These are phyloP conservation scores for Romanogobio albipinnatus DNA, from an alignment of 2,113 vertebrate species.

Conservation along the genomic window DNA sequence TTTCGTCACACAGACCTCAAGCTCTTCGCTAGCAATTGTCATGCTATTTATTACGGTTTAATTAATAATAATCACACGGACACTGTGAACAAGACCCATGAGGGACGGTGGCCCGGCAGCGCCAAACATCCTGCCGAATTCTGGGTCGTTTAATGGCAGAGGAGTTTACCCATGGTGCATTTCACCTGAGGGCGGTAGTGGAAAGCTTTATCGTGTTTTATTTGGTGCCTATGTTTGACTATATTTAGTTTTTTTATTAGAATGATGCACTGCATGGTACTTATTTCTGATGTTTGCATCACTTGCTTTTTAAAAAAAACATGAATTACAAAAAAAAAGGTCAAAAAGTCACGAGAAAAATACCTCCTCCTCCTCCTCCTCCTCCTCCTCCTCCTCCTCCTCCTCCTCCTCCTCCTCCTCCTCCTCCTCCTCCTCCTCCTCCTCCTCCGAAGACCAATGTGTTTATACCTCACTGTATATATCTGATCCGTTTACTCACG, in stretches of 20 bases:
- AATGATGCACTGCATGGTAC: slow-evolving; percentile 73
- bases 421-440: no score
- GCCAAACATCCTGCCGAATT: background rate
- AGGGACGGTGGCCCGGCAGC: background rate
- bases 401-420: no score
- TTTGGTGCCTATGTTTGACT: slow-evolving; percentile 75
- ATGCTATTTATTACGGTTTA: slow-evolving; percentile 54
- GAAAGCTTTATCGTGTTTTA: slow-evolving; percentile 76
- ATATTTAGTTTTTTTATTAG: slow-evolving; percentile 55
- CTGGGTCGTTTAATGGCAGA: slow-evolving; percentile 64
- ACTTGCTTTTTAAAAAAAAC: slow-evolving; percentile 63
- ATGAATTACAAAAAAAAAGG: slow-evolving; percentile 63
- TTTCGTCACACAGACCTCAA: slow-evolving; percentile 44
- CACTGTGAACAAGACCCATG: slow-evolving; percentile 70
- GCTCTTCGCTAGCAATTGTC: slow-evolving; percentile 42
- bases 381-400: no score
- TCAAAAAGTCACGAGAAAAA: slow-evolving; percentile 69
- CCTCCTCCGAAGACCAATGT: slow-evolving; percentile 80
- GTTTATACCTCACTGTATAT: slow-evolving; percentile 80
- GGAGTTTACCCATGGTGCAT: slow-evolving; percentile 32
- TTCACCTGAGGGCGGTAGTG: slow-evolving; percentile 57
- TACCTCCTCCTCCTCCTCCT: slow-evolving; percentile 77
- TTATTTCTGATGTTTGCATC: slow-evolving; percentile 69
- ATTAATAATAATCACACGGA: slow-evolving; percentile 63
- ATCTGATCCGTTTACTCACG: slow-evolving; percentile 73